Base-by-base conservation (phyloP, 2,797 vertebrate genomes). In the Pangasius djambal region DNA sequence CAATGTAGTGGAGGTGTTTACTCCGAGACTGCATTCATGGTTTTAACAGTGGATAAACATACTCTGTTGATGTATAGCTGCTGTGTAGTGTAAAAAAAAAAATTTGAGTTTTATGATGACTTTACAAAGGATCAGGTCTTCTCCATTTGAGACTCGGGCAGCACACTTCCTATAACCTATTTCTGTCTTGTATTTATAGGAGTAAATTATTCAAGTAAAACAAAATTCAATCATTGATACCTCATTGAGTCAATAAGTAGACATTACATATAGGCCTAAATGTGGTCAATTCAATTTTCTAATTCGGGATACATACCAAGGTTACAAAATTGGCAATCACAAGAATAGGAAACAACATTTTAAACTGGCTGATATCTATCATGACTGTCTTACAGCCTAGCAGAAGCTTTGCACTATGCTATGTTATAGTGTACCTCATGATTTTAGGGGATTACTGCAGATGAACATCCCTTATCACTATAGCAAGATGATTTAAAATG, bases 1-100 rank as follows among this genome's bases (percentile, higher is more conserved):
- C 87, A 82, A 63, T 50, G 40, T 77, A 65, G 55, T 18, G 20
- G 69, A 90, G 85, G 75, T 83, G 87, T 83, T 89, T 86, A 87
- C 87, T 34, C 12, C 2, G 28, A 81, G 72, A 69, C 59, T 50
- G 63, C 72, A 87, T 52, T 88, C 83, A 83, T 87, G 85, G 52
- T 83, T 90, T 88, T 40, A 89, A 44, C 25, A n/a, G 37, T 18
- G 55, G 55, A 13, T 25, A 85, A 74, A 67, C 6, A 55, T 55
- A 25, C 6, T 55, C 6, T 20, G 40, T 48, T 83, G 83, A 20
- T 70, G 48, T 55, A 85, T 55, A 70, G n/a, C 83, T 52, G 48
- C n/a, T 34, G 28, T 70, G 65, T 70, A 13, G 15, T 8, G 40
- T 20, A 67, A 84, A 84, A 67, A 37, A 55, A 18, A 59, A 12